Percentiles rank a stretch among this genome's conserved stretches.
Evolutionary conservation across 2,797 vertebrate genomes (phyloP).

Genomic region (Sebastiscus albofasciatus): DNA sequence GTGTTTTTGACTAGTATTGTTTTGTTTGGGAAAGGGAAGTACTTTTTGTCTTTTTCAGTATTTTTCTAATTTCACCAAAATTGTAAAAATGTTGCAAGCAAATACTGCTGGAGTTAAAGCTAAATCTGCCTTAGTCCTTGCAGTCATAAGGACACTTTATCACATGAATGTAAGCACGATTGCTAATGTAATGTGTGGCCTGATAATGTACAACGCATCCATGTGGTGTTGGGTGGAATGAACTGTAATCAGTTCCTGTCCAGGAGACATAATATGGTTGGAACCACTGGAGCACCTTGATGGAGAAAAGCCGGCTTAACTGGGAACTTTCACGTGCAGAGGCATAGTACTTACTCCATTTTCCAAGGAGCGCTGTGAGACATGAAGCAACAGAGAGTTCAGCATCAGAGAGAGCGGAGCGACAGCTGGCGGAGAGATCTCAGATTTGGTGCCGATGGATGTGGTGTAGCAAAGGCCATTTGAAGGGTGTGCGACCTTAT

Average conservation of each 20-base stretch:
- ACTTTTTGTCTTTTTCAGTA: neutral
- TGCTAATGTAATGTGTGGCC: neutral
- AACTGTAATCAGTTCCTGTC: neutral
- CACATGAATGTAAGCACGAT: neutral
- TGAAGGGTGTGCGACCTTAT: conserved; percentile 21
- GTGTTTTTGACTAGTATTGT: neutral
- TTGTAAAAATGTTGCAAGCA: neutral
- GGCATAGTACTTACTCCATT: conserved; percentile 4
- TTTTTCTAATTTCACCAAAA: neutral
- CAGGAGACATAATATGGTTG: neutral
- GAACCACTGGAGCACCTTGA: neutral
- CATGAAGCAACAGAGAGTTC: neutral
- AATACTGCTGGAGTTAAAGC: neutral
- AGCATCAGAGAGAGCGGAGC: conserved; percentile 11
- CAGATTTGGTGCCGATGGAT: conserved; percentile 9
- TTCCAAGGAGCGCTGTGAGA: conserved; percentile 1
- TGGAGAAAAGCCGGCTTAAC: neutral
- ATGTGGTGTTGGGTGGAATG: neutral
- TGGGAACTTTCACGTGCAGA: neutral
- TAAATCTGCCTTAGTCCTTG: neutral
- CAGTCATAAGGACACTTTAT: neutral
- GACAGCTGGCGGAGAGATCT: conserved; percentile 33
- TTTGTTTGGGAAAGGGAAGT: neutral
- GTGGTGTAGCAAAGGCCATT: conserved; percentile 10
- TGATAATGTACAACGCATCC: neutral